Evolutionary conservation across 2,113 vertebrate species (phyloP), one percentile per base, ranked within the genome.

Genomic region (Eolophus roseicapilla): DNA sequence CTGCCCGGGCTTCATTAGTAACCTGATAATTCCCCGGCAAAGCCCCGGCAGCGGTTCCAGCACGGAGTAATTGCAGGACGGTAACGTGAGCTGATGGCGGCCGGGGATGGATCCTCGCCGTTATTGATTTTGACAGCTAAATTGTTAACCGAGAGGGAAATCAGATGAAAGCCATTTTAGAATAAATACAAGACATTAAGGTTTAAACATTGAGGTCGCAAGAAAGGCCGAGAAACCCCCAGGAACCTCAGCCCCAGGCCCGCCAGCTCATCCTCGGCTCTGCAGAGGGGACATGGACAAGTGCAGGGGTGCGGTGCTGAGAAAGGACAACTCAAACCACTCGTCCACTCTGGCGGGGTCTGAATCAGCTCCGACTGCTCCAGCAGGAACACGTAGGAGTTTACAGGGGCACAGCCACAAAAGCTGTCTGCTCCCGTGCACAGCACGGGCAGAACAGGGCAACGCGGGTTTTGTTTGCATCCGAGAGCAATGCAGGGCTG

Each of bases 81-180:
- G 98, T 98, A 98, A 98, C 95, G 89, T 96, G 98, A 98, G 98
- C 97, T 95, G 97, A 93, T 95, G 97, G 97, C 96, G 96, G 96
- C 96, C 94, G 88, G 96, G 95, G 95, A 98, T 84, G 93, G 94
- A 82, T 96, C 93, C 96, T 97, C 95, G 94, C 92, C 92, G 85
- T 98, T 98, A 98, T 98, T 98, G 97, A 86, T 67, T 96, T 84
- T 98, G 98, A 98, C 98, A 98, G 95, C 97, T 97, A 98, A 98
- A 98, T 98, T 98, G 98, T 95, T 95, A 95, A 95, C 97, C 78
- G 95, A 95, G 93, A 91, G 92, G 92, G 95, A 95, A 97, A 97
- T 98, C 97, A 98, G 97, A 98, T 98, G 98, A 98, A 98, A 98
- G 97, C 92, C 97, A 96, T 97, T 97, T 97, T 76, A 93, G 96